A percentile compares a stretch with the other conserved stretches of the same genome.
Conservation (phyloP, 2,888 invertebrate genomes). For the Noctua comes region DNA sequence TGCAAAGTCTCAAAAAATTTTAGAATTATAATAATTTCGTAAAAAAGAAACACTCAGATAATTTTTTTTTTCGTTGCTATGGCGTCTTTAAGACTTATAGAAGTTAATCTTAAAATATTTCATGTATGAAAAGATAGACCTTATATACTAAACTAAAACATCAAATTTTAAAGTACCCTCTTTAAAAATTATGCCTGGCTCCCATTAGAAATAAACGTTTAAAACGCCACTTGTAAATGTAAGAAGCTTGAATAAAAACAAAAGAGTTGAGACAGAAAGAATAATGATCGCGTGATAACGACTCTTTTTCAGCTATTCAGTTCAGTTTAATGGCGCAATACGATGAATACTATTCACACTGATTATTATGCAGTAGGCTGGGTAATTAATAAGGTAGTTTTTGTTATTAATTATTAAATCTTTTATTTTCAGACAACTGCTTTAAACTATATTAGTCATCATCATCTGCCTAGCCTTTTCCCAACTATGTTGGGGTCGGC, state of each 20-base stretch:
- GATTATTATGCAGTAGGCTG: conserved; percentile 16
- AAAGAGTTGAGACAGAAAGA: conserved; percentile 65
- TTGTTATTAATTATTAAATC: no score
- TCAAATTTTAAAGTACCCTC: neutral
- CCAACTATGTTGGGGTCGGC: no score
- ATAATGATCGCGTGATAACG: conserved; percentile 70
- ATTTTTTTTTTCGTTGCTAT: no score
- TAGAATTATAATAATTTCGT: no score
- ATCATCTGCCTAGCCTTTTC: no score
- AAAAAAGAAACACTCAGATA: no score
- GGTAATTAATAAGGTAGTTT: neutral
- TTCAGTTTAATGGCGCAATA: conserved; percentile 37
- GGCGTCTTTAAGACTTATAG: no score
- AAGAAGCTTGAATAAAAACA: conserved; percentile 65
- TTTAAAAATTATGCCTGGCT: neutral
- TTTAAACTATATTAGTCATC: no score
- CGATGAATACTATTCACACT: conserved; percentile 11
- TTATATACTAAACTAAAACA: neutral
- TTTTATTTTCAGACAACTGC: no score
- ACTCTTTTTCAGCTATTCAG: conserved; percentile 61
- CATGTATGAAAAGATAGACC: no score
- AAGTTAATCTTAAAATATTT: no score
- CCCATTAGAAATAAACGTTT: conserved; percentile 34
- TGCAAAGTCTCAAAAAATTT: no score
- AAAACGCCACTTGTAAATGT: conserved; percentile 50